Base-by-base conservation (phyloP, 2,888 invertebrate species). In the Dicyrtoma fusca region DNA sequence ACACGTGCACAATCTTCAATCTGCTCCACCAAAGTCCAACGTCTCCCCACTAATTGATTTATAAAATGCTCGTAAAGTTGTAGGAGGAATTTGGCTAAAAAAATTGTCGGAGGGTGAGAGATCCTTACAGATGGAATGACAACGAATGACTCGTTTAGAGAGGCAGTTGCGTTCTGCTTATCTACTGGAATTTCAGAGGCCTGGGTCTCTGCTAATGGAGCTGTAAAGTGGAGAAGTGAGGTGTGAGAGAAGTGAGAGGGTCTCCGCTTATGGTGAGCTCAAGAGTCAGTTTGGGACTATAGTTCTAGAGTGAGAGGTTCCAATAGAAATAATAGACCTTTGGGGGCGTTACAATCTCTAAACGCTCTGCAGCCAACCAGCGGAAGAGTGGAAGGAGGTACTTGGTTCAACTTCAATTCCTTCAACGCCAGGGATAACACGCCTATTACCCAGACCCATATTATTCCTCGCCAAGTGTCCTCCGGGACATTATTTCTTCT, bases 301-400 rank as follows among this genome's bases (percentile, higher is more conserved):
- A 65, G 51, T 17, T 62, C 45, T 21, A 11, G 14, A 11, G 13
- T 6, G 19, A 49, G 47, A 23, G 13, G 57, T 19, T 34, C 25
- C 55, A 69, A 69, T 53, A 19, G 55, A 55, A 45, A 34, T 49
- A 59, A 70, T 62, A 71, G 69, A 69, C 69, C 69, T 69, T 69
- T 69, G 59, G 69, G 69, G 69, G 69, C 69, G 69, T 21, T n/a
- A 69, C 10, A 14, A 14, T 62, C 55, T 59, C 59, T 59, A 59
- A 59, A 59, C 25, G 34, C 25, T 59, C 34, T 13, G 13, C 25
- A 59, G 25, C 59, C 44, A 63, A 63, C 63, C 63, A 63, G 19
- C 10, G 8, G 34, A 5, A 8, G 34, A 34, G 34, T 5, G 3
- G 34, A 34, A 8, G 34, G 34, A 34, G 34, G 34, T 34, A 3